These are phyloP conservation scores for Epirrhoe alternata DNA, from an alignment of 2,888 invertebrate species.

Conservation along the genomic window DNA sequence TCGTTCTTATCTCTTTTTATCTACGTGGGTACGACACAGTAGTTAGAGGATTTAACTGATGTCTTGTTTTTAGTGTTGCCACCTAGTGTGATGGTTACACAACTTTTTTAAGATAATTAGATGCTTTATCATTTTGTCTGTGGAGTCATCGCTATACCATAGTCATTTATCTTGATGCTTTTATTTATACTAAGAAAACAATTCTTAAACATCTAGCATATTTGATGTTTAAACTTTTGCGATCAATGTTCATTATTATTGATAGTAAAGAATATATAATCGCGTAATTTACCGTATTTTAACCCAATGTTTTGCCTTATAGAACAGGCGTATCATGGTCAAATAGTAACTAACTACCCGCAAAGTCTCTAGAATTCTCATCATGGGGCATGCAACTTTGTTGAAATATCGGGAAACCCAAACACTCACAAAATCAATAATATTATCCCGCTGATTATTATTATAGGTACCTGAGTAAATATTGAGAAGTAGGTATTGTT, in stretches of 20 bases:
- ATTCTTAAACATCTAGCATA: neutral
- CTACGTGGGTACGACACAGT: slow-evolving; percentile 35
- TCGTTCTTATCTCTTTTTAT: slow-evolving; percentile 37
- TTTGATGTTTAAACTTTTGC: too few relatives aligned
- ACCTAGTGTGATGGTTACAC: slow-evolving; percentile 10
- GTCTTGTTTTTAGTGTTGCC: slow-evolving; percentile 14
- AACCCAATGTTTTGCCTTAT: too few relatives aligned
- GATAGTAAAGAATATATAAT: neutral
- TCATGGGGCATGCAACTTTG: too few relatives aligned
- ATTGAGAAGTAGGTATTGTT: too few relatives aligned
- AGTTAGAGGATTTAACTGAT: slow-evolving; percentile 24
- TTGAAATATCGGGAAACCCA: too few relatives aligned
- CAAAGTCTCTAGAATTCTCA: too few relatives aligned
- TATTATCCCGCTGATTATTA: too few relatives aligned
- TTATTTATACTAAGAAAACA: neutral
- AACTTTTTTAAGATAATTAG: neutral
- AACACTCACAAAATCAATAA: too few relatives aligned
- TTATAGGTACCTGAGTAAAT: too few relatives aligned
- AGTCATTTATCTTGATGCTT: neutral
- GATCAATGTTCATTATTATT: too few relatives aligned
- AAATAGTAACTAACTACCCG: too few relatives aligned
- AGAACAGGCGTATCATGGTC: too few relatives aligned
- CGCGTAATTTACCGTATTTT: neutral
- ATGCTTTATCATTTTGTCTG: neutral
- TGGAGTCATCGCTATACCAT: neutral